Evolutionary conservation across 1,140 invertebrate species (phyloP).

Genomic region (Macrobrachium rosenbergii): DNA sequence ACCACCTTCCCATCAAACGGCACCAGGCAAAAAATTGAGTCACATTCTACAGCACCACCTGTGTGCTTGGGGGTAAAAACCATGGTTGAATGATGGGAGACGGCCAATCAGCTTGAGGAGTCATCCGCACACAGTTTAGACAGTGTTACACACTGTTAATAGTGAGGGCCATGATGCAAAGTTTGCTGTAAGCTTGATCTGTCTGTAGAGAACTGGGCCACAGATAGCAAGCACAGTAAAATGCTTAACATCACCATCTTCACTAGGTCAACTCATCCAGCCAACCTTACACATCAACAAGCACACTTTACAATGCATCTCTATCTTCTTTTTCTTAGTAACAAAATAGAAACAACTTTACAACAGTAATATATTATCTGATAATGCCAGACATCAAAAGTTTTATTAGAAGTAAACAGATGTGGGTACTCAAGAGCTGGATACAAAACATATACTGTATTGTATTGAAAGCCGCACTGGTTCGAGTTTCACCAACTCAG

Average conservation of each 20-base stretch:
- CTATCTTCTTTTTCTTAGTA: constrained; percentile 21
- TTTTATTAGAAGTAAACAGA: too few species aligned
- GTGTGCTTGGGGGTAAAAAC: neutral
- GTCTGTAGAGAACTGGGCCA: constrained; percentile 4
- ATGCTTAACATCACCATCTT: neutral
- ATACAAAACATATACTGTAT: too few species aligned
- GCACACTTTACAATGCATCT: constrained; percentile 50
- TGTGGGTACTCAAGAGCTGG: too few species aligned
- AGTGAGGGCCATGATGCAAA: constrained; percentile 13
- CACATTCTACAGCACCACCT: constrained; percentile 19
- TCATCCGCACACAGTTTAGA: constrained; percentile 52
- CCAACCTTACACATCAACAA: constrained; percentile 19
- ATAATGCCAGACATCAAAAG: neutral
- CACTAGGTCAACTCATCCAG: neutral
- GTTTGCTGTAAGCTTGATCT: constrained; percentile 8
- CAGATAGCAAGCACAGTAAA: constrained; percentile 5
- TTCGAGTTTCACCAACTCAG: too few species aligned
- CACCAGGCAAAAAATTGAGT: neutral
- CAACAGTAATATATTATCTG: neutral
- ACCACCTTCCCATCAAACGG: neutral
- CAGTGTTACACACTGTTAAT: constrained; percentile 57
- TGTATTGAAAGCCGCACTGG: too few species aligned
- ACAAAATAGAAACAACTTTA: constrained; percentile 40
- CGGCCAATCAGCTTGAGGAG: constrained; percentile 18
- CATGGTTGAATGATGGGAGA: constrained; percentile 8